Base-by-base conservation (phyloP, 2,797 vertebrate genomes). In the Galaxias olidus region DNA sequence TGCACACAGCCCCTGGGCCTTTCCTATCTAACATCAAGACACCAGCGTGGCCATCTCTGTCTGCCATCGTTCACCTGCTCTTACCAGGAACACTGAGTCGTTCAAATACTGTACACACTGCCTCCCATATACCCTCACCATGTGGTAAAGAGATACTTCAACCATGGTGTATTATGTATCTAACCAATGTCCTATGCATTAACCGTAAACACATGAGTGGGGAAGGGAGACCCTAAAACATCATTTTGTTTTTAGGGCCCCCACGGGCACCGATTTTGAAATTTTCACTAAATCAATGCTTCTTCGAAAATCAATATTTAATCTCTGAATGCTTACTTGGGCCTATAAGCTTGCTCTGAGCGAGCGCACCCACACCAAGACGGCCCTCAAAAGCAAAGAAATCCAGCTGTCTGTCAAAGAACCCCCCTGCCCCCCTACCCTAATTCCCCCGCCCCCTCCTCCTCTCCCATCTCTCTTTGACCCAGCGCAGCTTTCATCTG, bases 401-500 rank as follows among this genome's bases (percentile, higher is more conserved):
- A 79, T 79, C 60, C 18, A n/a, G 69, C 65, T 73, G 65, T 71
- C 79, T 68, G 60, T 85, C 63, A 83, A 75, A 77, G 61, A 69
- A 72, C 62, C 63, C 46, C 70, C 58, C 62, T 51, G 56, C 57
- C 20, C 42, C 30, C 59, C 40, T 41, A 44, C 72, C 69, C 76
- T 68, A 30, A 11, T n/a, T 48, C 15, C 60, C 48, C 50, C 68
- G 44, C 64, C 61, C 17, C 44, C 63, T n/a, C 51, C 48, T 59
- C 49, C n/a, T 46, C 44, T 69, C 55, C 71, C 74, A 70, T 78
- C 69, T 65, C 71, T 55, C 63, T 77, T 73, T 80, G 79, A 80
- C 77, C 83, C 74, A 71, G 66, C 46, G 51, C 57, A 56, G 71
- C 86, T 83, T 85, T 88, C 81, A 87, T 85, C 81, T 80, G 68